Evolutionary conservation across 2,797 vertebrate genomes (phyloP).

Genomic region (Anguilla obscura): DNA sequence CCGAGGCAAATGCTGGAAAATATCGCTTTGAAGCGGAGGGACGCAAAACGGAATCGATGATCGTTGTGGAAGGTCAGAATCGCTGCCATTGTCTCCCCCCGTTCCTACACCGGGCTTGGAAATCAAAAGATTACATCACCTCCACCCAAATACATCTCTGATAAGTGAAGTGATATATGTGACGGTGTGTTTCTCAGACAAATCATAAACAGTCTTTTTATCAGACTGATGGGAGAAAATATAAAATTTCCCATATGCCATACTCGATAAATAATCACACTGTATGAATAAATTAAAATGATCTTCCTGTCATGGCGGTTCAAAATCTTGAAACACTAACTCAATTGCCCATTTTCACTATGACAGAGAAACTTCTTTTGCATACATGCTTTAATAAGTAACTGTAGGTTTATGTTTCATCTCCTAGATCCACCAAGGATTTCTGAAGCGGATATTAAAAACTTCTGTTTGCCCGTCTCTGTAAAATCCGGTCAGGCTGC

Average conservation of each 20-base stretch:
- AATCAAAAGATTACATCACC: neutral
- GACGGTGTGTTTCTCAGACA: neutral
- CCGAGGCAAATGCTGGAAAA: slow-evolving; percentile 77
- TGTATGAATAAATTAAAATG: neutral
- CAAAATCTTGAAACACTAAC: no score
- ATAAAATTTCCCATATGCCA: no score
- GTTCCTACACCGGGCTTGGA: neutral
- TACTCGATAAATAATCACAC: no score
- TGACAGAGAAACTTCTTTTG: neutral
- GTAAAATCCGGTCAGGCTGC: slow-evolving; percentile 82
- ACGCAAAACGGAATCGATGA: slow-evolving; percentile 76
- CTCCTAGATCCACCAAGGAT: slow-evolving; percentile 82
- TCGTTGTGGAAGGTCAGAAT: slow-evolving; percentile 82
- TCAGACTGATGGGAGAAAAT: neutral
- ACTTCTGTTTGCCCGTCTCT: slow-evolving; percentile 67
- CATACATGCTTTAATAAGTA: neutral
- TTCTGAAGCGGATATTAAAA: slow-evolving; percentile 65
- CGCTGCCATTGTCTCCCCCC: neutral
- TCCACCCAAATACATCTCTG: neutral
- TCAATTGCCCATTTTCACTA: neutral
- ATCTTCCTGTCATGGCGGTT: neutral
- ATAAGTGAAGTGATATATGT: neutral
- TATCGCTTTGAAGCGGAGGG: slow-evolving; percentile 87
- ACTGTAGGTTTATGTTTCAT: slow-evolving; percentile 17
- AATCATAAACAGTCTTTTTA: neutral